These are phyloP conservation scores for Hypercompe scribonia DNA, from an alignment of 2,888 invertebrate genomes.

Conservation along the genomic window DNA sequence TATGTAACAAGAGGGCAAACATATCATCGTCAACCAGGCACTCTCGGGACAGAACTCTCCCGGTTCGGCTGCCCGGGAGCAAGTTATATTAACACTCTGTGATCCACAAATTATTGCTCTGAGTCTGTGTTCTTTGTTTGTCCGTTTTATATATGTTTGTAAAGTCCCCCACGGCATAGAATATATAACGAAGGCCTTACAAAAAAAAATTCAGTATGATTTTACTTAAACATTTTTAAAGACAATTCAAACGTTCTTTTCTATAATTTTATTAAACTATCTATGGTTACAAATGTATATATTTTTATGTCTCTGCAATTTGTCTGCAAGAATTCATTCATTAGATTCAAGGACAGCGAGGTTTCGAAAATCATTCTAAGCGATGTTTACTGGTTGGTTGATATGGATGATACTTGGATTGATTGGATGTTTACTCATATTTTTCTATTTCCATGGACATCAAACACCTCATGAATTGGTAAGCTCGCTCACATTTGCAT, in stretches of 20 bases:
- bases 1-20: too few relatives aligned
- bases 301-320: neutral
- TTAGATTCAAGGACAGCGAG: neutral
- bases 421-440: too few relatives aligned
- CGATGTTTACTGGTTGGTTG: slow-evolving; percentile 13
- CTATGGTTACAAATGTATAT: neutral
- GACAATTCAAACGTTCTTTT: neutral
- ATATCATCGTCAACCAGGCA: too few relatives aligned
- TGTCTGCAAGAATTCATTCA: neutral
- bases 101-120: too few relatives aligned
- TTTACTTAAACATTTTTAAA: neutral
- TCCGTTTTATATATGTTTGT: too few relatives aligned
- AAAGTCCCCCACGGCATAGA: too few relatives aligned
- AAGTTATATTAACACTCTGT: too few relatives aligned
- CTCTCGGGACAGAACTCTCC: too few relatives aligned
- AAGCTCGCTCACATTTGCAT: slow-evolving; percentile 83
- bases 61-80: too few relatives aligned
- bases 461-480: slow-evolving; percentile 84
- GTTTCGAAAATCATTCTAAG: neutral
- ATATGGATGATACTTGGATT: too few relatives aligned
- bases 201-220: neutral
- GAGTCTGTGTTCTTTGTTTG: too few relatives aligned
- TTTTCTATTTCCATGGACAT: slow-evolving; percentile 75
- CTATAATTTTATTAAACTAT: neutral
- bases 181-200: too few relatives aligned